A percentile compares a stretch with the other conserved stretches of the same genome.
Conservation (phyloP, 92 coral and sea anemone species). For the Zoanthus solanderi region DNA sequence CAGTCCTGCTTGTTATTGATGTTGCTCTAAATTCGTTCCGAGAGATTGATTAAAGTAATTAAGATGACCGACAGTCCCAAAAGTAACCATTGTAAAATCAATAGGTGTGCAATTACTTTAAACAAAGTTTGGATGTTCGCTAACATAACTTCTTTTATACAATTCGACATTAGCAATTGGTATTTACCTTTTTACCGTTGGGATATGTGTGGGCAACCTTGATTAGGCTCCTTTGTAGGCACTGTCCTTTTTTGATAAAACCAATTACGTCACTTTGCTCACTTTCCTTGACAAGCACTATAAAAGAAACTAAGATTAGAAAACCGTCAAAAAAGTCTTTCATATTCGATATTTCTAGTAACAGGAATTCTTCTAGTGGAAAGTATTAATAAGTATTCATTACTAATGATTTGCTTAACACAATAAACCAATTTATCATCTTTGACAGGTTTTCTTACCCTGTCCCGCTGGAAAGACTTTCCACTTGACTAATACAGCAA, state of each 20-base stretch:
- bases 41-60: no score
- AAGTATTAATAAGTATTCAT: background rate
- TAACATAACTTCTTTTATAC: no score
- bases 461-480: slow-evolving; percentile 87
- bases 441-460: slow-evolving; percentile 56
- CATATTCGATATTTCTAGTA: background rate
- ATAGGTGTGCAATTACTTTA: no score
- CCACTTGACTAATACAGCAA: slow-evolving; percentile 91
- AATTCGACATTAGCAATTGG: background rate
- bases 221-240: slow-evolving; percentile 80
- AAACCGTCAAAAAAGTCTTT: background rate
- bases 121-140: no score
- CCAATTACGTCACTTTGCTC: slow-evolving; percentile 96
- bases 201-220: slow-evolving; percentile 87
- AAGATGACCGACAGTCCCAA: no score
- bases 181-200: slow-evolving; percentile 86
- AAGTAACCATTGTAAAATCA: no score
- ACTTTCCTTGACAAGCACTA: slow-evolving; percentile 93
- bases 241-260: slow-evolving; percentile 85
- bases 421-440: background rate
- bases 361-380: background rate
- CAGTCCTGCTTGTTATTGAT: no score
- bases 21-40: no score
- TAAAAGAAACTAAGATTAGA: background rate
- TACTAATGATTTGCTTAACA: background rate